Evolutionary conservation across 2,113 vertebrate genomes (phyloP), one percentile per base, ranked within the genome.

Genomic region (Gopherus flavomarginatus): DNA sequence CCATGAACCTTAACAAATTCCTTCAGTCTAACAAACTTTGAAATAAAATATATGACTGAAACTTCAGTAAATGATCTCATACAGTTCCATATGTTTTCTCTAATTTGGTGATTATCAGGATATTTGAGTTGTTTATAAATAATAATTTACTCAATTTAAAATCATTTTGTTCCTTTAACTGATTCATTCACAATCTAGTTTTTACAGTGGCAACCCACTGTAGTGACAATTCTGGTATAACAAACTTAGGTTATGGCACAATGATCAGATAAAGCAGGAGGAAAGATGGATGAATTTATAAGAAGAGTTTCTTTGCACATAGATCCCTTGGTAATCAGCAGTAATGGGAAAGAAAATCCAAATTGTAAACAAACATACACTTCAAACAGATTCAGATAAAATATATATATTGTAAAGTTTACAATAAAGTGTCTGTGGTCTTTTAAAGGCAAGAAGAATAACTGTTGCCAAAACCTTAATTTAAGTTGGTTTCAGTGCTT

Each of bases 31-130:
- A 19, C 22, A 50, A 85, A 84, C 24, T 87, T 86, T 81, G 94
- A 62, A 4, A 85, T 94, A 31, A 42, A 62, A 72, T n/a, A 26
- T 96, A 26, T 96, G 95, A 83, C 52, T 93, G 84, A 95, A 96
- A 95, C 47, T 87, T 95, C 94, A 97, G 95, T 88, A 95, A 90
- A 21, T 95, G 95, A 82, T 95, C 96, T 95, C 81, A 93, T 93
- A 90, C n/a, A 86, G 50, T 31, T 96, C 82, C 93, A 44, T 92
- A 50, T 79, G 75, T 89, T 95, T 89, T 87, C 29, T 80, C 52
- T 17, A 88, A 11, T 94, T 97, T 95, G 95, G 92, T 96, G 95
- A 97, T 87, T 82, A 86, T 56, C 87, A 54, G 85, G 91, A 93
- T 97, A 94, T 96, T 96, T 96, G 94, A 97, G 17, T 72, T 72